Evolutionary conservation across 2,797 vertebrate species (phyloP).

Genomic region (Mormyrus hasselquistii): DNA sequence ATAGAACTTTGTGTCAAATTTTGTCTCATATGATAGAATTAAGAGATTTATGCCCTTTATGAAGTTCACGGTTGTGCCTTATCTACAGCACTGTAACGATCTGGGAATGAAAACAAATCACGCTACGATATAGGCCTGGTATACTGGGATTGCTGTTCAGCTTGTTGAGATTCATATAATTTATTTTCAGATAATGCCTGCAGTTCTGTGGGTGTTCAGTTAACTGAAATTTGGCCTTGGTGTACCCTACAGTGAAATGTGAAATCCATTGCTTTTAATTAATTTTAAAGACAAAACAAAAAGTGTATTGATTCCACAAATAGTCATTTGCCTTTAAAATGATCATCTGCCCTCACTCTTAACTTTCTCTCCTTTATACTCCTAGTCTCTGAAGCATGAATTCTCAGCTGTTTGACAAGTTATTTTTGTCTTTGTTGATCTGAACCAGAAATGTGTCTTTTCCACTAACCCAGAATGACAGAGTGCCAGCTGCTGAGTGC

Average conservation of each 20-base stretch:
- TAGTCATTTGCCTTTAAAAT: not conserved
- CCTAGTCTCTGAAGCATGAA: not conserved
- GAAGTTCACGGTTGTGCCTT: not conserved
- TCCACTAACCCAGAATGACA: not conserved
- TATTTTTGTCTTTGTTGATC: slow-evolving; percentile 1
- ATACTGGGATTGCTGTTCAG: not conserved
- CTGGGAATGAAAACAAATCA: not conserved
- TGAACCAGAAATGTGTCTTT: not conserved
- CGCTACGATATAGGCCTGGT: not conserved
- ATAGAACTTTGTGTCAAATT: too few relatives aligned
- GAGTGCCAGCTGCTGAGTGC: not conserved
- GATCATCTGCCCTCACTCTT: not conserved
- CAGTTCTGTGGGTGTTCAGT: not conserved
- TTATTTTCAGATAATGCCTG: not conserved
- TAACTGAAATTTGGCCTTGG: not conserved
- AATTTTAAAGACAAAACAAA: not conserved
- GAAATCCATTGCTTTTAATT: not conserved
- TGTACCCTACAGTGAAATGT: not conserved
- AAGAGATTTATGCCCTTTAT: too few relatives aligned
- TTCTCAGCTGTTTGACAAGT: not conserved
- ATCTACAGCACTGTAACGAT: not conserved
- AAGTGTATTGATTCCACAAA: not conserved
- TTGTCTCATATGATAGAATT: not conserved
- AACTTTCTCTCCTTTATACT: not conserved
- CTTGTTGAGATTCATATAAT: not conserved